Evolutionary conservation across 2,797 vertebrate genomes (phyloP).

Genomic region (Pangasius macronema): DNA sequence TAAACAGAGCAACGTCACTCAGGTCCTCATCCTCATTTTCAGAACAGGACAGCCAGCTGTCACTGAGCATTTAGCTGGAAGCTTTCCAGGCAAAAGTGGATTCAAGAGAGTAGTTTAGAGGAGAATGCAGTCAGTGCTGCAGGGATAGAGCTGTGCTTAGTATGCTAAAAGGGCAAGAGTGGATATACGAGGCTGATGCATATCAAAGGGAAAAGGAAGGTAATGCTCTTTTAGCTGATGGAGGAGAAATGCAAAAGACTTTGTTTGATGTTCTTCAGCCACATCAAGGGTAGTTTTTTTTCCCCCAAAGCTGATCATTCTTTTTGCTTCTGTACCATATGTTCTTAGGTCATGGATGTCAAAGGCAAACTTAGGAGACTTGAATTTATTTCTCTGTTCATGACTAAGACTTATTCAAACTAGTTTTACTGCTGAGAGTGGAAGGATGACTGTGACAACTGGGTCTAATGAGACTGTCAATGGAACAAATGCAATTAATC

Average conservation of each 20-base stretch:
- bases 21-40: conserved; percentile 23
- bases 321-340: neutral
- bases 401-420: neutral
- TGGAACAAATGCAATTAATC: neutral
- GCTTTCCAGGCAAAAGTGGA: conserved; percentile 48
- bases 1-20: neutral
- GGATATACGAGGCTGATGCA: conserved; percentile 16
- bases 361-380: neutral
- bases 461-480: conserved; percentile 14
- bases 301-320: neutral
- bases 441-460: neutral
- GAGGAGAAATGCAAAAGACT: neutral
- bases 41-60: conserved; percentile 37
- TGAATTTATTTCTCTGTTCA: neutral
- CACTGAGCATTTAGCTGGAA: conserved; percentile 32
- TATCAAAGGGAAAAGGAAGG: conserved; percentile 35
- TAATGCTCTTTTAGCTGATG: conserved; percentile 25
- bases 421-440: neutral
- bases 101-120: conserved; percentile 44
- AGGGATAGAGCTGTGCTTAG: conserved; percentile 43
- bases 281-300: conserved; percentile 14
- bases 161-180: conserved; percentile 36
- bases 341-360: neutral
- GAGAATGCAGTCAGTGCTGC: conserved; percentile 26
- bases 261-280: conserved; percentile 23